These are phyloP conservation scores for Cercocebus atys DNA, from an alignment of 2,113 vertebrate species.

Conservation along the genomic window DNA sequence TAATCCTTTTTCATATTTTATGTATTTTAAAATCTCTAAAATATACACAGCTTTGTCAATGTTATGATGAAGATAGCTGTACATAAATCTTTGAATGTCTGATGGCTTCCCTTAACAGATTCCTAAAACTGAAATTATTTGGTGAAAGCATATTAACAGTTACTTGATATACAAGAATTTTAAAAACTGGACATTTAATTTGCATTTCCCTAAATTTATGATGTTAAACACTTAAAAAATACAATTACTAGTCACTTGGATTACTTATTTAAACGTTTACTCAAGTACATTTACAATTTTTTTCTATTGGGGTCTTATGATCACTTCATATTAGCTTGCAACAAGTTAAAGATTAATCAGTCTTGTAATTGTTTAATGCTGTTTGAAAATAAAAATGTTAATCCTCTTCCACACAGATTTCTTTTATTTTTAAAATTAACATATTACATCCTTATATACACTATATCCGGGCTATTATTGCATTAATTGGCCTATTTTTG, in stretches of 20 bases:
- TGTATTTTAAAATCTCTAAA: constrained; percentile 9
- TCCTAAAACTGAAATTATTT: neutral
- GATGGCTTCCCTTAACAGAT: neutral
- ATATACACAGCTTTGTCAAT: neutral
- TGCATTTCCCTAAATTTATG: neutral
- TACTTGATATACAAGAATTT: neutral
- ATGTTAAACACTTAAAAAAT: neutral
- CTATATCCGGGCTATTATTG: too few relatives aligned
- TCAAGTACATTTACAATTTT: neutral
- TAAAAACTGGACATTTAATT: neutral
- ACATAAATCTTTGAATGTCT: neutral
- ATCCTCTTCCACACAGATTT: neutral
- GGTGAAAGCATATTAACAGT: neutral
- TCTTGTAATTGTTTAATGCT: neutral
- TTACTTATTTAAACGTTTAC: neutral
- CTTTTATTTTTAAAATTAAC: neutral
- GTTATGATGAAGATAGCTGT: too few relatives aligned
- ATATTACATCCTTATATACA: neutral
- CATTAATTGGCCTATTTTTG: too few relatives aligned
- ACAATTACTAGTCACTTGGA: neutral
- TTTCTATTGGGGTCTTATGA: neutral
- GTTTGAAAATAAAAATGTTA: neutral
- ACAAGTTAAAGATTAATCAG: neutral
- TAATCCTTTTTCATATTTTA: neutral
- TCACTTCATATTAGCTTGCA: neutral